phyloP scores from a whole-genome alignment of 2,888 invertebrate genomes.

The Pteria penguin region DNA sequence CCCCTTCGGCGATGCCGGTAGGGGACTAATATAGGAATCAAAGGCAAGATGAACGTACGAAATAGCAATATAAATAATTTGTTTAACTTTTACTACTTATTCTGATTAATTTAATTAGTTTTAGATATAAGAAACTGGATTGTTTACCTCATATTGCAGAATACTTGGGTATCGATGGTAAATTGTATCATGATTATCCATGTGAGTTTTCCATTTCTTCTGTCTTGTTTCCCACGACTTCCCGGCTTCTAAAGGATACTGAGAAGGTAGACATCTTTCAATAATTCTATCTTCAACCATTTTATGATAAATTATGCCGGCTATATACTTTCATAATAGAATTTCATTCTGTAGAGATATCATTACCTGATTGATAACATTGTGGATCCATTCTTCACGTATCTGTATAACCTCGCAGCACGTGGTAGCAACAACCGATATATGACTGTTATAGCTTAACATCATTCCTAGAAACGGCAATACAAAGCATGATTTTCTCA shows the following conservation, averaged over 20 bases:
- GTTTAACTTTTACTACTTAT: too few species aligned
- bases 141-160: constrained; percentile 34
- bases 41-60: too few species aligned
- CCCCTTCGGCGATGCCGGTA: too few species aligned
- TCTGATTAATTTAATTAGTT: too few species aligned
- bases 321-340: too few species aligned
- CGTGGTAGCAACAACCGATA: constrained; percentile 10
- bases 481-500: neutral
- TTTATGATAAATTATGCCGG: too few species aligned
- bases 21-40: too few species aligned
- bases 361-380: constrained; percentile 20
- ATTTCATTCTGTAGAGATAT: neutral
- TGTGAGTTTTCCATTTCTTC: constrained; percentile 17
- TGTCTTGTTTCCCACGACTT: constrained; percentile 8
- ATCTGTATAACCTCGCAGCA: constrained; percentile 28
- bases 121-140: neutral
- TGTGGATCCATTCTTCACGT: constrained; percentile 28
- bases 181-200: constrained; percentile 4
- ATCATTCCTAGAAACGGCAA: neutral
- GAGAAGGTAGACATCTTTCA: neutral
- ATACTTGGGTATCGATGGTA: constrained; percentile 13
- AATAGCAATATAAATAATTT: too few species aligned
- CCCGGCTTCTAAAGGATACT: constrained; percentile 10
- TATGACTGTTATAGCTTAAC: neutral
- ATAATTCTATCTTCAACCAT: too few species aligned